These are phyloP conservation scores for Macrosiphum euphorbiae DNA, from an alignment of 2,888 invertebrate species.

Conservation along the genomic window DNA sequence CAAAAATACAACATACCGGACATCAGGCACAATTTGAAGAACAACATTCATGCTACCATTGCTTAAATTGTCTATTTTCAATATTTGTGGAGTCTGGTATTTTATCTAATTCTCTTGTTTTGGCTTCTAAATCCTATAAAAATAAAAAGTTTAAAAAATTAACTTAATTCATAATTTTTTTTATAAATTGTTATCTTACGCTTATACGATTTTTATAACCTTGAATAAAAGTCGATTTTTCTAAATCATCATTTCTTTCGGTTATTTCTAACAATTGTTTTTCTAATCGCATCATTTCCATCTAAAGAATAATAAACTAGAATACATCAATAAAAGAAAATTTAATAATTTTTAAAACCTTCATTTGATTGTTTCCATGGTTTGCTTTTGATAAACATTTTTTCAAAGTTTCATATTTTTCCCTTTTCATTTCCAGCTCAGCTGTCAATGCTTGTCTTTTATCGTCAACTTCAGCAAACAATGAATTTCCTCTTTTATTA, in stretches of 20 bases:
- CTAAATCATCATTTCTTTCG: slow-evolving; percentile 57
- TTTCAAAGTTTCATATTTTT: slow-evolving; percentile 67
- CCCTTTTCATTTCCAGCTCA: slow-evolving; percentile 65
- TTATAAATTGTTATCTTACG: slow-evolving; percentile 18
- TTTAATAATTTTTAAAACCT: slow-evolving; percentile 46
- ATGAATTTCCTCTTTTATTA: slow-evolving; percentile 68
- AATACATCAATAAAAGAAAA: neutral
- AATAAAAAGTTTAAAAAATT: neutral
- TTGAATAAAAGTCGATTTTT: slow-evolving; percentile 58
- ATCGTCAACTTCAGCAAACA: slow-evolving; percentile 69
- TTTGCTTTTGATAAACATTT: slow-evolving; percentile 65
- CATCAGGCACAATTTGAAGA: slow-evolving; percentile 59
- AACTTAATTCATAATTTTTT: neutral
- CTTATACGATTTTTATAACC: slow-evolving; percentile 59
- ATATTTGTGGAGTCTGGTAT: slow-evolving; percentile 65
- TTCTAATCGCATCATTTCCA: slow-evolving; percentile 60
- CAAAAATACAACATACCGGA: no score
- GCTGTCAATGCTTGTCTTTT: slow-evolving; percentile 67
- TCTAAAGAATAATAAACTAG: slow-evolving; percentile 21
- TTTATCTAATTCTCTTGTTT: slow-evolving; percentile 63
- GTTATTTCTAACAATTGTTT: slow-evolving; percentile 50
- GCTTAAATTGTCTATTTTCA: slow-evolving; percentile 65
- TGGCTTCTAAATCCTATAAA: slow-evolving; percentile 58
- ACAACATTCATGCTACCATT: slow-evolving; percentile 62
- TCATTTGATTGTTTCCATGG: slow-evolving; percentile 58